These are phyloP conservation scores for Lordiphosa mommai DNA, from an alignment of 1,140 invertebrate genomes.

Conservation along the genomic window DNA sequence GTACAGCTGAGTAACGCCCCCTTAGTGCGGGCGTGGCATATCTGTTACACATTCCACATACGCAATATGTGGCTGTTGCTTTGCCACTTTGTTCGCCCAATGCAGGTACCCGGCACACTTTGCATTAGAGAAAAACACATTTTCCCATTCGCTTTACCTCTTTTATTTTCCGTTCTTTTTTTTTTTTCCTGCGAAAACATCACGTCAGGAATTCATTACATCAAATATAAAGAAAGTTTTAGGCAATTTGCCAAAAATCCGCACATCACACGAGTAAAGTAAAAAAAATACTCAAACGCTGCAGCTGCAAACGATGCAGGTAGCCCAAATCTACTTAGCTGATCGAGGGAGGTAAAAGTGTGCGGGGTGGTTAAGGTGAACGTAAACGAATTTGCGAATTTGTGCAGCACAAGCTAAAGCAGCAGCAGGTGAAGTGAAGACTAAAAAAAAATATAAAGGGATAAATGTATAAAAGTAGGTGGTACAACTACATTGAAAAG, in stretches of 20 bases:
- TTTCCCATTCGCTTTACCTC: background rate
- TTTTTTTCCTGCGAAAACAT: conserved; percentile 13
- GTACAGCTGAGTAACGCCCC: background rate
- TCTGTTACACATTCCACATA: conserved; percentile 73
- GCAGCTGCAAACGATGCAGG: conserved; percentile 67
- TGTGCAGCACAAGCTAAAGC: conserved; percentile 43
- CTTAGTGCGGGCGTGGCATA: conserved; percentile 19
- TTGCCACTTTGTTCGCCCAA: conserved; percentile 13
- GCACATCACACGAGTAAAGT: conserved; percentile 1
- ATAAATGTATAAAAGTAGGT: background rate
- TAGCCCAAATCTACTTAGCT: conserved; percentile 71
- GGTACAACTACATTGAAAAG: background rate
- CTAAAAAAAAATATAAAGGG: background rate
- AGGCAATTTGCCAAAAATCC: conserved; percentile 62
- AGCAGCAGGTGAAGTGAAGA: conserved; percentile 18
- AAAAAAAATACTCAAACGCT: conserved; percentile 36
- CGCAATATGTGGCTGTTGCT: conserved; percentile 46
- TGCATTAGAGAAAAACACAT: conserved; percentile 12
- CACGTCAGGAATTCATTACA: conserved; percentile 71
- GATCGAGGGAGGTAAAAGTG: conserved; percentile 28
- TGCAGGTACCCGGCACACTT: conserved; percentile 25
- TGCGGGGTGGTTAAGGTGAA: conserved; percentile 27
- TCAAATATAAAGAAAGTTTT: conserved; percentile 76
- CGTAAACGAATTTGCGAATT: conserved; percentile 72
- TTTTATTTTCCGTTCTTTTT: background rate